These are phyloP conservation scores for Nymphalis io DNA, from an alignment of 1,140 invertebrate species.

Conservation along the genomic window DNA sequence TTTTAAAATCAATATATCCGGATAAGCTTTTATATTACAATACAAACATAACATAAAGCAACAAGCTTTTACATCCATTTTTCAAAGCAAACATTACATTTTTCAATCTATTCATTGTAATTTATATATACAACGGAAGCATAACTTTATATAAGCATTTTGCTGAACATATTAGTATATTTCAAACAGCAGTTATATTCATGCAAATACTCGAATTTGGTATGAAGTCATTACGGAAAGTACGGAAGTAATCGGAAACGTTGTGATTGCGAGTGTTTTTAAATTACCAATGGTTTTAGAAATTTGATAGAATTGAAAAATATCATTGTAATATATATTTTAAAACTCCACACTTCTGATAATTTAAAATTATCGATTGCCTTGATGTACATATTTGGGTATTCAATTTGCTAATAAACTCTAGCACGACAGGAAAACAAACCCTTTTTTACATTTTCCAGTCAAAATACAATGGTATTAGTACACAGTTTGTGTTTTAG, in stretches of 20 bases:
- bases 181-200: neutral
- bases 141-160: neutral
- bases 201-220: too few species aligned
- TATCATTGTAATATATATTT: neutral
- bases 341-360: neutral
- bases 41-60: conserved; percentile 8
- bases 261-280: neutral
- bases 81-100: neutral
- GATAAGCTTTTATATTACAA: conserved; percentile 5
- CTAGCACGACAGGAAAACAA: conserved; percentile 5
- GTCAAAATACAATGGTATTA: conserved; percentile 30
- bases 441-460: neutral
- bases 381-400: neutral
- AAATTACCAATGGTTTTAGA: neutral
- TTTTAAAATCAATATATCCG: neutral
- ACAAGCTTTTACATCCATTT: neutral
- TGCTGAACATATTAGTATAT: neutral
- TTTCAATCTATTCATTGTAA: neutral
- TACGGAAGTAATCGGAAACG: too few species aligned
- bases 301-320: neutral
- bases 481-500: conserved; percentile 40
- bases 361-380: neutral
- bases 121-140: conserved; percentile 4
- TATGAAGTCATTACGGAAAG: too few species aligned
- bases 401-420: conserved; percentile 1